Percentiles rank a stretch among this genome's conserved stretches.
These are phyloP conservation scores for Oppia nitens DNA, from an alignment of 1,140 invertebrate genomes.

Conservation along the genomic window DNA sequence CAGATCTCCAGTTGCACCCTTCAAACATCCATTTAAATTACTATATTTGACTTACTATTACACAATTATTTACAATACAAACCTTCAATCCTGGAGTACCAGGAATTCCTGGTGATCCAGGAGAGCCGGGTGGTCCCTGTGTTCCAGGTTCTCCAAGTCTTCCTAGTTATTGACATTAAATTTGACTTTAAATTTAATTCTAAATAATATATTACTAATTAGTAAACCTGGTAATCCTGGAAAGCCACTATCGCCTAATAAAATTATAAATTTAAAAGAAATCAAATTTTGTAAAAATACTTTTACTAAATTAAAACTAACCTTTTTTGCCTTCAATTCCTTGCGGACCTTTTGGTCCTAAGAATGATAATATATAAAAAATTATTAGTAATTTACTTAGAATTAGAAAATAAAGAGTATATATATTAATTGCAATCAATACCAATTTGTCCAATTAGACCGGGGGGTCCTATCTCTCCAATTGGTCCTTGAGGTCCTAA, in stretches of 20 bases:
- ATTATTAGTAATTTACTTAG: background rate
- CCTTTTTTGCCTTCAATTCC: background rate
- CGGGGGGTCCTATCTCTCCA: background rate
- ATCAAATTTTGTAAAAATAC: background rate
- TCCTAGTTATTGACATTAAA: constrained; percentile 5
- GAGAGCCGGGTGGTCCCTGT: constrained; percentile 35
- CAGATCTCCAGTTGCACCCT: constrained; percentile 18
- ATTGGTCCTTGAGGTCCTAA: background rate
- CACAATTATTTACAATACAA: no score
- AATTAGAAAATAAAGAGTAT: no score
- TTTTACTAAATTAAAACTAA: background rate
- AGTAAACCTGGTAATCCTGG: background rate
- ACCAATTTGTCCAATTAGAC: background rate
- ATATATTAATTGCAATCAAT: background rate
- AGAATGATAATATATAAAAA: background rate
- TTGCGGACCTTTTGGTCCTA: constrained; percentile 1
- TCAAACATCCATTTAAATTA: no score
- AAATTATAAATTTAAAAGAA: background rate
- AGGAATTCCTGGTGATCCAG: constrained; percentile 31
- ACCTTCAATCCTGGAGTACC: constrained; percentile 42
- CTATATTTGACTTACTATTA: no score
- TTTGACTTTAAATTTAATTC: background rate
- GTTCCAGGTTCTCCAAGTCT: background rate
- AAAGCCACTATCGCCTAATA: background rate
- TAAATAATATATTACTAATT: background rate